Conservation (phyloP, 2,888 invertebrate genomes). For the Phyto melanocephala region DNA sequence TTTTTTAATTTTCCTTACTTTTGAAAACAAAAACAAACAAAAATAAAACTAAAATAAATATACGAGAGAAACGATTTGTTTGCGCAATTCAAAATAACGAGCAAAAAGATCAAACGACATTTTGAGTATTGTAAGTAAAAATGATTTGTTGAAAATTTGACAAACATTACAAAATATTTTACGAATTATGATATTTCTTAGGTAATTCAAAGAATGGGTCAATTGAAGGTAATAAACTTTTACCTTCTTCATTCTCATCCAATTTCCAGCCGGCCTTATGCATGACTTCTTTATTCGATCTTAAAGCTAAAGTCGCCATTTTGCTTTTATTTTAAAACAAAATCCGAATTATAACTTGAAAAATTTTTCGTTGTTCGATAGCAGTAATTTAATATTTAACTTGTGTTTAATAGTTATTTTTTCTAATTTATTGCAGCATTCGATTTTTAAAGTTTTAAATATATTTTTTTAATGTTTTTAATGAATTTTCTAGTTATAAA, state of each 20-base stretch:
- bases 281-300: conserved; percentile 68
- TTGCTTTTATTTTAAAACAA: conserved; percentile 29
- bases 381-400: not conserved
- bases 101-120: not conserved
- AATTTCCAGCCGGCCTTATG: conserved; percentile 76
- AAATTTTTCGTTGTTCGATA: too few relatives aligned
- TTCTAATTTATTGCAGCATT: not conserved
- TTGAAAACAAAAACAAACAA: not conserved
- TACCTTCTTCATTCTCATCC: conserved; percentile 75
- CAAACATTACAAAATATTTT: not conserved
- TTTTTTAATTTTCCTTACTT: too few relatives aligned
- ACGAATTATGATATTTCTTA: too few relatives aligned
- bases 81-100: conserved; percentile 30
- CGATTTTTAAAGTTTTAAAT: not conserved
- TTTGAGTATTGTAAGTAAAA: not conserved
- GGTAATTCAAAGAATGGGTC: too few relatives aligned
- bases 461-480: not conserved
- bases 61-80: not conserved
- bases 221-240: too few relatives aligned
- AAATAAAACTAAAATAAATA: not conserved
- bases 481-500: not conserved
- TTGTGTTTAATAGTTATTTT: not conserved
- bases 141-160: not conserved
- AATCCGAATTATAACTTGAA: too few relatives aligned
- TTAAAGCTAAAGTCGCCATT: conserved; percentile 65